Conservation (phyloP, 1,140 invertebrate genomes). For the Bombus pascuorum region DNA sequence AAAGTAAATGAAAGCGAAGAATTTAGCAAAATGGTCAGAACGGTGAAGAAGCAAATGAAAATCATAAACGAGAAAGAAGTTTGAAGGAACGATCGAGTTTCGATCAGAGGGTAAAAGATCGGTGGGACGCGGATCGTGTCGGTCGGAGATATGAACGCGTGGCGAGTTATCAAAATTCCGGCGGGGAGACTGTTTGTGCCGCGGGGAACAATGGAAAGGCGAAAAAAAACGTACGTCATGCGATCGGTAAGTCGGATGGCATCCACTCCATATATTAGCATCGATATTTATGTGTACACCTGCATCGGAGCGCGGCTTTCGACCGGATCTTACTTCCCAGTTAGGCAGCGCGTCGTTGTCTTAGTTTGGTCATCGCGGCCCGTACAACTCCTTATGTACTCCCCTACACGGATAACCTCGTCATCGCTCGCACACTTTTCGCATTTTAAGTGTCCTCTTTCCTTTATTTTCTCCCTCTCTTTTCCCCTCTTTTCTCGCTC, state of each 20-base stretch:
- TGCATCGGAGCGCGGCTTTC: constrained; percentile 77
- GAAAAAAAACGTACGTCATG: constrained; percentile 50
- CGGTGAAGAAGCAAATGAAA: too few relatives aligned
- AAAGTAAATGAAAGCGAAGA: background rate
- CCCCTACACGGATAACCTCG: constrained; percentile 81
- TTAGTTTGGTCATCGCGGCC: constrained; percentile 81
- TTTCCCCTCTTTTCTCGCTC: background rate
- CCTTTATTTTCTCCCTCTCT: constrained; percentile 34
- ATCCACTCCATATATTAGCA: constrained; percentile 78
- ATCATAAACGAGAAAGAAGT: background rate
- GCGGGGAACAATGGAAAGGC: constrained; percentile 40
- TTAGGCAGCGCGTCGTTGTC: constrained; percentile 80
- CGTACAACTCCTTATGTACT: constrained; percentile 78
- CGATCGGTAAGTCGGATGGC: constrained; percentile 62
- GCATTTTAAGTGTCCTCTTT: constrained; percentile 77
- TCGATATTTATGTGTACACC: constrained; percentile 82
- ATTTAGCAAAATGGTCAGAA: background rate
- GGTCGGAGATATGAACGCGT: constrained; percentile 22
- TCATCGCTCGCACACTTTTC: constrained; percentile 81
- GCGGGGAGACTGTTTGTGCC: constrained; percentile 12
- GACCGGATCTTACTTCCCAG: constrained; percentile 82
- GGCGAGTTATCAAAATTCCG: constrained; percentile 48
- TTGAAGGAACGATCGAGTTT: background rate
- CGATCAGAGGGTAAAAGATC: constrained; percentile 4
- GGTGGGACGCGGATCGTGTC: background rate